Conservation (phyloP, 2,113 vertebrate genomes). For the Solea solea region DNA sequence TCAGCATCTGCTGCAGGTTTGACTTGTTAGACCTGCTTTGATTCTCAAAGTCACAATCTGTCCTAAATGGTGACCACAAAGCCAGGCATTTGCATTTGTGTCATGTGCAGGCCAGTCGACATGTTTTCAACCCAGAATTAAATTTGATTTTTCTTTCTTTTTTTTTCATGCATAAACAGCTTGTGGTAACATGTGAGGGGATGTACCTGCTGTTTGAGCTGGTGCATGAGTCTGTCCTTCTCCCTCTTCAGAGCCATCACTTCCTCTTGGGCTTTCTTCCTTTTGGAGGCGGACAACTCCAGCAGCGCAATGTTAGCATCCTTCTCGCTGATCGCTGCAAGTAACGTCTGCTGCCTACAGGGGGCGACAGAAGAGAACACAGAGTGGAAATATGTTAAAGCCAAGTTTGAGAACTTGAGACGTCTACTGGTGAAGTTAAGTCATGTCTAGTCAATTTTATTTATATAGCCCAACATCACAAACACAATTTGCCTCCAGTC, state of each 20-base stretch:
- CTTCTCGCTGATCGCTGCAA: constrained; percentile 97
- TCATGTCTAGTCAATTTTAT: no score
- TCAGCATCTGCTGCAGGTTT: constrained; percentile 56
- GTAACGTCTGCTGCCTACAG: constrained; percentile 92
- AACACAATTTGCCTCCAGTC: no score
- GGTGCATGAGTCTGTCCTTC: constrained; percentile 94
- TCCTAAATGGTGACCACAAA: constrained; percentile 50
- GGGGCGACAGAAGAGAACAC: constrained; percentile 5
- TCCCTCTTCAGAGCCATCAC: constrained; percentile 94
- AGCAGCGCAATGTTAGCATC: constrained; percentile 96
- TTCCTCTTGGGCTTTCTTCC: constrained; percentile 94
- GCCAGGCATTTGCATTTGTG: constrained; percentile 36
- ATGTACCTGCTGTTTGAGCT: constrained; percentile 95
- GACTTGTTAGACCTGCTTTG: constrained; percentile 52
- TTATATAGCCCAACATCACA: no score
- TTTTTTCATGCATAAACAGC: constrained; percentile 31
- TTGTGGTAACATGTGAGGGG: constrained; percentile 18
- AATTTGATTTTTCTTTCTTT: constrained; percentile 33
- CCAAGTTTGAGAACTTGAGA: background rate
- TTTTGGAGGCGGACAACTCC: constrained; percentile 93
- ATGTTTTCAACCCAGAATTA: constrained; percentile 17
- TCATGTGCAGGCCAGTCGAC: constrained; percentile 29
- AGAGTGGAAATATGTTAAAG: background rate
- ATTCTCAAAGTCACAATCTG: constrained; percentile 33
- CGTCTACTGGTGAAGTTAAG: no score